These are phyloP conservation scores for Clarias platycephalus DNA, from an alignment of 2,797 vertebrate species.

Conservation along the genomic window DNA sequence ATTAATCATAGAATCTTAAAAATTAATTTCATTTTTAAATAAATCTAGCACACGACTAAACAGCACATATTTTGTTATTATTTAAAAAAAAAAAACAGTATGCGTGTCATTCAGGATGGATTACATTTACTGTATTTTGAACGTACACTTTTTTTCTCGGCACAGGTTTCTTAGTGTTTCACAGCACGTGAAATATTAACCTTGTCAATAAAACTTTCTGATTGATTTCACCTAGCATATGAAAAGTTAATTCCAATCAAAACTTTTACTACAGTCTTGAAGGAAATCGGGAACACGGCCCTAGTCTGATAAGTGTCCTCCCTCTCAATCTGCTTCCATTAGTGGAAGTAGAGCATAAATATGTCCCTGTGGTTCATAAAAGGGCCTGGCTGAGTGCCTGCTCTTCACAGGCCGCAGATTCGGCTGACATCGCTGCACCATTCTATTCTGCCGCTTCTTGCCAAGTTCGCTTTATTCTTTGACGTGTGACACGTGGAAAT, in stretches of 20 bases:
- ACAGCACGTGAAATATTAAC: slow-evolving; percentile 35
- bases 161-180: slow-evolving; percentile 15
- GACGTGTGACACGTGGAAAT: slow-evolving; percentile 56
- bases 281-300: slow-evolving; percentile 43
- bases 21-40: background rate
- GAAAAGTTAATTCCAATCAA: slow-evolving; percentile 39
- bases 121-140: background rate
- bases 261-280: slow-evolving; percentile 42
- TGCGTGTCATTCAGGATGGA: background rate
- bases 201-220: slow-evolving; percentile 33
- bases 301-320: slow-evolving; percentile 56
- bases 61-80: background rate
- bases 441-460: slow-evolving; percentile 51
- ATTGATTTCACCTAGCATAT: slow-evolving; percentile 47
- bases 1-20: background rate
- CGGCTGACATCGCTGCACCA: slow-evolving; percentile 48
- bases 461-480: slow-evolving; percentile 53
- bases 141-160: background rate
- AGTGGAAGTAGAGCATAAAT: slow-evolving; percentile 61
- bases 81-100: background rate
- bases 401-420: slow-evolving; percentile 51
- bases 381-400: slow-evolving; percentile 55
- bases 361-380: slow-evolving; percentile 58
- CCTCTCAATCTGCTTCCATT: slow-evolving; percentile 60
- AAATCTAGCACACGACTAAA: background rate